Evolutionary conservation across 2,888 invertebrate species (phyloP).

Genomic region (Epirrhoe tristata): DNA sequence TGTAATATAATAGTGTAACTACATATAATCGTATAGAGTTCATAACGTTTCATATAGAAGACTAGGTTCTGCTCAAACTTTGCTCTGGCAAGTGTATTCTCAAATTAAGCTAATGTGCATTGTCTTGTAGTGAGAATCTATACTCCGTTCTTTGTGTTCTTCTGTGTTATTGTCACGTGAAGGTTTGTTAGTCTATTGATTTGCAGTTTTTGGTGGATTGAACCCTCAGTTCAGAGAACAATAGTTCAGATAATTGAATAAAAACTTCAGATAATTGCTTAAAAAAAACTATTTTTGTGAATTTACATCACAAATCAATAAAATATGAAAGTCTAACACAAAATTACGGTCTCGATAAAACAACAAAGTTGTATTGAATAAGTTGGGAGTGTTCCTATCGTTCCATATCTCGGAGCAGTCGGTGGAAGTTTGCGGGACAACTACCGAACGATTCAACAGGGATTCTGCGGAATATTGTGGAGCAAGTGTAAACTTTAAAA

Average conservation of each 20-base stretch:
- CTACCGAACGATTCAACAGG: conserved; percentile 33
- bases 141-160: too few relatives aligned
- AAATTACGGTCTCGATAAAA: conserved; percentile 18
- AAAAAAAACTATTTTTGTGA: neutral
- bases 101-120: too few relatives aligned
- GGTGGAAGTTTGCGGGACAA: conserved; percentile 32
- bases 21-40: too few relatives aligned
- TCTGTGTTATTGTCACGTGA: too few relatives aligned
- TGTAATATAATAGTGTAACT: too few relatives aligned
- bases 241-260: too few relatives aligned
- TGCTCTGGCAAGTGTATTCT: too few relatives aligned
- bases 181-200: too few relatives aligned
- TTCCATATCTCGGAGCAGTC: conserved; percentile 35
- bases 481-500: conserved; percentile 3
- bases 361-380: conserved; percentile 42
- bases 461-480: conserved; percentile 24
- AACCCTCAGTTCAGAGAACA: neutral
- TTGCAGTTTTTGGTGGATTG: neutral
- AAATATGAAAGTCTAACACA: neutral
- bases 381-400: conserved; percentile 31
- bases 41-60: too few relatives aligned
- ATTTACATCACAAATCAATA: neutral
- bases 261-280: too few relatives aligned
- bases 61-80: too few relatives aligned
- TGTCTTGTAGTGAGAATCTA: too few relatives aligned